phyloP scores from a whole-genome alignment of 2,113 vertebrate genomes.

The Equus przewalskii region DNA sequence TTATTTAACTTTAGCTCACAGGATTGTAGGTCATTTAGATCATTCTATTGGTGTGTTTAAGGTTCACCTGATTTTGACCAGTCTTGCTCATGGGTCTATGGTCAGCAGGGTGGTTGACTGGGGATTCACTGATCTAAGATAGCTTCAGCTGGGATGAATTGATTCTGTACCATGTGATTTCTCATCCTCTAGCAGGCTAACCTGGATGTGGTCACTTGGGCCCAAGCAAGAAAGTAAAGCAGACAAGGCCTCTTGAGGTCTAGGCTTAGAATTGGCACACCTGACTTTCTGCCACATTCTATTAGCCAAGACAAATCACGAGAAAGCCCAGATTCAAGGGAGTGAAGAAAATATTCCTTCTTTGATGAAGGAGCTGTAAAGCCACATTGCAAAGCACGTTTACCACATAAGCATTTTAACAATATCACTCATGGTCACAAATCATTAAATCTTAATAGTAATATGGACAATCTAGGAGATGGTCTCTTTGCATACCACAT shows the following conservation, averaged over 20 bases:
- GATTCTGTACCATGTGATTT: not conserved
- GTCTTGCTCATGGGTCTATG: not conserved
- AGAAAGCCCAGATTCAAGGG: not conserved
- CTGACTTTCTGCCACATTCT: not conserved
- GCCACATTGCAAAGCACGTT: not conserved
- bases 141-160: not conserved
- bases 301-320: not conserved
- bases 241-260: not conserved
- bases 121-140: not conserved
- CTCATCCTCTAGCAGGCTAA: not conserved
- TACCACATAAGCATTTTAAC: not conserved
- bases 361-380: not conserved
- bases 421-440: not conserved
- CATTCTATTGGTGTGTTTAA: not conserved
- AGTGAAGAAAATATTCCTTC: not conserved
- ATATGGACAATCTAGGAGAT: not conserved
- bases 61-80: not conserved
- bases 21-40: not conserved
- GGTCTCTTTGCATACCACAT: not conserved
- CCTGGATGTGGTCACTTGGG: not conserved
- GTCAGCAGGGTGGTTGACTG: not conserved
- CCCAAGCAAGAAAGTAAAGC: not conserved
- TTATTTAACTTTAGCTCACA: not conserved
- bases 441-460: not conserved
- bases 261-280: not conserved